Conservation (phyloP, 2,888 invertebrate genomes). For the Gandaritis pyraliata region DNA sequence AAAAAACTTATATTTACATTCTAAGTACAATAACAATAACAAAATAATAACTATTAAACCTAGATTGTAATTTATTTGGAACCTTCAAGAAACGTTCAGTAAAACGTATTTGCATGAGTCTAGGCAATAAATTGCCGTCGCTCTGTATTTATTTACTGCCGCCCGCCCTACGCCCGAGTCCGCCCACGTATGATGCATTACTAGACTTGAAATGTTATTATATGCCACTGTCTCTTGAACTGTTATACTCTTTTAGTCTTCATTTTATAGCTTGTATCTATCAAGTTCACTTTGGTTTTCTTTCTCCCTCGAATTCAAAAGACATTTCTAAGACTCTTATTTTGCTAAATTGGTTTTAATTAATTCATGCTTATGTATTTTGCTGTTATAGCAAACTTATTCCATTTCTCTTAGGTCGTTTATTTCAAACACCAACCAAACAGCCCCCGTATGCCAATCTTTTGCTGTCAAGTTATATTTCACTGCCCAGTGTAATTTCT, state of each 20-base stretch:
- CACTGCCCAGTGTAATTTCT: no score
- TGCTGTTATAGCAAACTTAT: no score
- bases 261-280: conserved; percentile 4
- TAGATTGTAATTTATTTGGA: conserved; percentile 8
- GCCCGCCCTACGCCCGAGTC: conserved; percentile 47
- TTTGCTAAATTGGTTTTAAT: no score
- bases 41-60: no score
- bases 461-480: no score
- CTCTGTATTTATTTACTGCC: conserved; percentile 76
- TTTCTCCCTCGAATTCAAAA: background rate
- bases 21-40: no score
- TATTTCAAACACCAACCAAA: no score
- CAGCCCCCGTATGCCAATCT: no score
- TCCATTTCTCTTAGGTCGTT: no score
- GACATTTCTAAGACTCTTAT: no score
- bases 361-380: no score
- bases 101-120: conserved; percentile 45
- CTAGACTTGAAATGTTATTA: conserved; percentile 52
- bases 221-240: conserved; percentile 29
- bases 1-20: no score
- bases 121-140: conserved; percentile 75
- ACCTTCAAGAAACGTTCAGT: conserved; percentile 20
- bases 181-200: conserved; percentile 46
- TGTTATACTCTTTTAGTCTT: conserved; percentile 9
- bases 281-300: background rate